Base-by-base conservation (phyloP, 2,888 invertebrate species). In the Aproaerema taeniolella region DNA sequence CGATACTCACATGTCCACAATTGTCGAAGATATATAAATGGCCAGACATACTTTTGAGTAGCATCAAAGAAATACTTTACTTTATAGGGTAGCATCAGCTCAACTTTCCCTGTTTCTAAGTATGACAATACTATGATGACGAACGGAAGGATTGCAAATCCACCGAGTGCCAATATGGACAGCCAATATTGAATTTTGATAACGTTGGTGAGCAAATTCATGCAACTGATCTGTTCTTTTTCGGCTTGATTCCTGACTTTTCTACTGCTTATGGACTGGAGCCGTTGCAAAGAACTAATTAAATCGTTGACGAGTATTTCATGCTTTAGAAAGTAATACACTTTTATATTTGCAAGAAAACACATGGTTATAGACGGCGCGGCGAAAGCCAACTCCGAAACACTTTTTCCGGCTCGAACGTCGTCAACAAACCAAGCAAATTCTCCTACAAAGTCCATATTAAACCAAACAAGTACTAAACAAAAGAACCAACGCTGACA, bases 61-160 rank as follows among this genome's bases (percentile, higher is more conserved):
- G 43, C 48, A 50, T 76, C 57, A 43, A 75, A 73, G 2, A 75
- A 75, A 57, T 70, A 76, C 45, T 54, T 56, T 10, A 63, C 10
- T 3, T 58, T 5, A 44, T 65, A 76, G 0, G 74, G 76, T 10
- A 62, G 39, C 17, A 51, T 43, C 6, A 71, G 46, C 31, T 52
- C 46, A 1, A 72, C 15, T 46, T 63, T 45, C 2, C 61, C 62
- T 1, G 61, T 55, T 10, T 43, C 42, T 4, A 43, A 50, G 44
- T 72, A 76, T 17, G 49, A 39, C 8, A 51, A 43, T 20, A 39
- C 46, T 28, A 50, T 51, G 5, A 64, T 35, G 5, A 56, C 3
- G n/a, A 66, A 26, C 1, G 72, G 68, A 0, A 58, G 58, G 3
- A 53, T 7, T 3, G 43, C 52, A 49, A 71, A 73, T 3, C 54